These are phyloP conservation scores for Acanthopagrus latus DNA, from an alignment of 2,797 vertebrate genomes.

Conservation along the genomic window DNA sequence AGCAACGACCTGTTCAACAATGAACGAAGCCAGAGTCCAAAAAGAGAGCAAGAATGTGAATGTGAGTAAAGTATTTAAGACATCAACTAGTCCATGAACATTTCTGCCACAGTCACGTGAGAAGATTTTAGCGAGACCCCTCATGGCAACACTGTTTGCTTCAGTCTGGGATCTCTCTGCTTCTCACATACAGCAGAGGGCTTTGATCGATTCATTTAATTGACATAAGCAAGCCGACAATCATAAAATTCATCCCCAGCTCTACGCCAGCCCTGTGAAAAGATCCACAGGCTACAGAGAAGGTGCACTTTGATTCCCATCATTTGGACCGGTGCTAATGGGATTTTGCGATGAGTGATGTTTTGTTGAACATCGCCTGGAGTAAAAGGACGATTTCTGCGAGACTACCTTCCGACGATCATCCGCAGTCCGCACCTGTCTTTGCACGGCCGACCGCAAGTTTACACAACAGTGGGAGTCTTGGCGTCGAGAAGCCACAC, in stretches of 20 bases:
- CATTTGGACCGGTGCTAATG: not conserved
- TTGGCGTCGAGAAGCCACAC: not conserved
- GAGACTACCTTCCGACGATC: conserved; percentile 9
- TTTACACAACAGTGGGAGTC: not conserved
- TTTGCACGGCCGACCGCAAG: not conserved
- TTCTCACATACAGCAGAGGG: not conserved
- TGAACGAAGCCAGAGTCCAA: too few relatives aligned
- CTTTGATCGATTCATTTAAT: not conserved
- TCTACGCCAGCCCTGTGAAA: not conserved
- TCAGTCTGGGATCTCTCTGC: not conserved
- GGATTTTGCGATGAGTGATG: conserved; percentile 25
- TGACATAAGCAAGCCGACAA: not conserved
- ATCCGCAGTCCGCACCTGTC: conserved; percentile 8
- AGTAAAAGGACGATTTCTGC: conserved; percentile 1
- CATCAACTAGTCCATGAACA: too few relatives aligned
- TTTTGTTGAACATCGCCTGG: conserved; percentile 9
- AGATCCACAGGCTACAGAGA: not conserved
- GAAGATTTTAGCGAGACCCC: too few relatives aligned
- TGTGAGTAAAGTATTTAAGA: too few relatives aligned
- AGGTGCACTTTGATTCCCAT: conserved; percentile 6
- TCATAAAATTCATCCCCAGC: not conserved
- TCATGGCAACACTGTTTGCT: too few relatives aligned
- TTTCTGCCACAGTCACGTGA: too few relatives aligned
- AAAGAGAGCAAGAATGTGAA: too few relatives aligned
- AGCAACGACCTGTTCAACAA: too few relatives aligned